Evolutionary conservation across 2,797 vertebrate species (phyloP).

Genomic region (Cheirogaleus major): DNA sequence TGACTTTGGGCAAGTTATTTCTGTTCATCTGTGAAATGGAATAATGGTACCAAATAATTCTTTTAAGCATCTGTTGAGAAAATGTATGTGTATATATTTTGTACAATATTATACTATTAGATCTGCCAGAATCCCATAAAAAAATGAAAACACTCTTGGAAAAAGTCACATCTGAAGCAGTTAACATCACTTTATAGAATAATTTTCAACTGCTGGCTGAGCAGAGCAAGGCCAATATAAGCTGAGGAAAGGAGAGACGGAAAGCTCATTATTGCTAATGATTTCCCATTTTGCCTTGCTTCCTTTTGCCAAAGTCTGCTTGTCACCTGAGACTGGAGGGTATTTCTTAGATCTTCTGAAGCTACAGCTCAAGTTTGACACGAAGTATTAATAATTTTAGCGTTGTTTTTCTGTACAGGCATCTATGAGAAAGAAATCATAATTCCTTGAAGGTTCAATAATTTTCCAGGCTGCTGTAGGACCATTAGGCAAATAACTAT

Average conservation of each 20-base stretch:
- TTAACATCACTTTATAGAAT: neutral
- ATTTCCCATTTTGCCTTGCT: neutral
- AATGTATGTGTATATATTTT: neutral
- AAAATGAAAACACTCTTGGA: neutral
- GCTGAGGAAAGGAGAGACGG: neutral
- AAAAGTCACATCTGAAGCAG: conserved; percentile 6
- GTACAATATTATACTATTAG: neutral
- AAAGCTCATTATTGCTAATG: neutral
- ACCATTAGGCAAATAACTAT: neutral
- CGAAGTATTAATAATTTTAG: conserved; percentile 18
- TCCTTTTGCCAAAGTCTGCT: neutral
- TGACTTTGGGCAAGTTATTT: conserved; percentile 10
- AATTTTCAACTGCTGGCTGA: conserved; percentile 24
- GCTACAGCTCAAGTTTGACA: neutral
- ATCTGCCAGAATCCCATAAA: neutral
- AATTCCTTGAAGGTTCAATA: neutral
- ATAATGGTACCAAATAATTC: conserved; percentile 25
- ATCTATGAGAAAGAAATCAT: neutral
- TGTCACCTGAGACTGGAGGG: neutral
- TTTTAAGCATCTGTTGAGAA: conserved; percentile 11
- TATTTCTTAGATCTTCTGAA: conserved; percentile 22
- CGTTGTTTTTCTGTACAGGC: neutral
- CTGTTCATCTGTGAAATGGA: conserved; percentile 1
- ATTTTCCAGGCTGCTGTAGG: neutral
- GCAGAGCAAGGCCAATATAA: neutral